Base-by-base conservation (phyloP, 2,888 invertebrate genomes). In the Saturnia japonica region DNA sequence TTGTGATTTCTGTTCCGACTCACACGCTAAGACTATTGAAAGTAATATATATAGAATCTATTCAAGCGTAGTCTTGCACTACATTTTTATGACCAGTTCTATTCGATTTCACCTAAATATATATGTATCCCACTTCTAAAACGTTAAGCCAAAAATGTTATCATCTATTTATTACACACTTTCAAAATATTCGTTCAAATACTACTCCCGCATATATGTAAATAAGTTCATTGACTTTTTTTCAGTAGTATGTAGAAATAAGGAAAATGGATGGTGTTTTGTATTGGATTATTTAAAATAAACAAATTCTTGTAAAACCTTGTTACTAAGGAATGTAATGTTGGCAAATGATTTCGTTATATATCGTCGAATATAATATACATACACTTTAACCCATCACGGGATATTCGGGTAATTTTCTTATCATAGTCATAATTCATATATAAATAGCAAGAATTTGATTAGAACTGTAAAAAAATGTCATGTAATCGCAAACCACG, bases 121-220 rank as follows among this genome's bases (percentile, higher is more conserved):
- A 22, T 57, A 57, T 22, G 16, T 57, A 57, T 9, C 57, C 25
- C 25, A 9, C 57, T 57, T 57, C 22, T 25, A 57, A 57, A 57
- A 11, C 9, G 57, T 57, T 57, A 25, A 25, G 12, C 25, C 57
- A 57, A 25, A 57, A 25, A 57, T 4, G 1, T 57, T 57, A 22
- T 57, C 57, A 25, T 11, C 11, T 25, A 25, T 57, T 25, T 25
- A 22, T 54, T 12, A n/a, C n/a, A n/a, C 54, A 54, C 22, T 54
- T 22, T 54, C 22, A 51, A 22, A 22, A 22, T 22, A n/a, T 54
- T 54, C 11, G 11, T 34, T 62, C 12, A 34, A 62, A 62, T 62
- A 62, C 34, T 34, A 34, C 16, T 28, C 62, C 40, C 34, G 62
- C 62, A 40, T 62, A 57, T 19, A 62, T 62, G 62, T 62, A 62